Evolutionary conservation across 1,140 invertebrate genomes (phyloP).

Genomic region (Phymorhynchus buccinoides): DNA sequence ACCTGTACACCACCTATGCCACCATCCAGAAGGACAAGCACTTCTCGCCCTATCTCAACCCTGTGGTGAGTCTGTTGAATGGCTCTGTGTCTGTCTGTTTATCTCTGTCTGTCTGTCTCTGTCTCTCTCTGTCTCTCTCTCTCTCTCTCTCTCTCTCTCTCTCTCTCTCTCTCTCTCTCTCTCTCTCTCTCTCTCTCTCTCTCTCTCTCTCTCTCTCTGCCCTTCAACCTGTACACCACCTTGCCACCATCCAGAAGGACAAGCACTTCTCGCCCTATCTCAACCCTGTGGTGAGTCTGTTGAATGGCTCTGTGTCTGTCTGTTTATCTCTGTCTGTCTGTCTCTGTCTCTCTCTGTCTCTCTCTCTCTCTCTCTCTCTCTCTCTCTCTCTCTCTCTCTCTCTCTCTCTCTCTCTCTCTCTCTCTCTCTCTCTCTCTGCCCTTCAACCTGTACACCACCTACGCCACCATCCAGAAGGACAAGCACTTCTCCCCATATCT

Average conservation of each 20-base stretch:
- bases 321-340: too few species aligned
- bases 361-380: too few species aligned
- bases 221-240: conserved; percentile 73
- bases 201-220: not conserved
- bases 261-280: conserved; percentile 54
- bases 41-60: conserved; percentile 70
- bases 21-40: conserved; percentile 66
- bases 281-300: conserved; percentile 72
- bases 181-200: not conserved
- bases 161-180: too few species aligned
- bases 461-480: conserved; percentile 65
- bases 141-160: not conserved
- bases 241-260: conserved; percentile 64
- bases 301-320: not conserved
- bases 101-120: not conserved
- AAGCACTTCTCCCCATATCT: conserved; percentile 66
- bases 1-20: conserved; percentile 51
- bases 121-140: not conserved
- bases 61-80: conserved; percentile 74
- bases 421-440: conserved; percentile 40
- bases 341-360: not conserved
- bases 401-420: not conserved
- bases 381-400: not conserved
- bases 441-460: conserved; percentile 72
- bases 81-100: too few species aligned